Evolutionary conservation across 2,888 invertebrate genomes (phyloP).

Genomic region (Sepiola atlantica): DNA sequence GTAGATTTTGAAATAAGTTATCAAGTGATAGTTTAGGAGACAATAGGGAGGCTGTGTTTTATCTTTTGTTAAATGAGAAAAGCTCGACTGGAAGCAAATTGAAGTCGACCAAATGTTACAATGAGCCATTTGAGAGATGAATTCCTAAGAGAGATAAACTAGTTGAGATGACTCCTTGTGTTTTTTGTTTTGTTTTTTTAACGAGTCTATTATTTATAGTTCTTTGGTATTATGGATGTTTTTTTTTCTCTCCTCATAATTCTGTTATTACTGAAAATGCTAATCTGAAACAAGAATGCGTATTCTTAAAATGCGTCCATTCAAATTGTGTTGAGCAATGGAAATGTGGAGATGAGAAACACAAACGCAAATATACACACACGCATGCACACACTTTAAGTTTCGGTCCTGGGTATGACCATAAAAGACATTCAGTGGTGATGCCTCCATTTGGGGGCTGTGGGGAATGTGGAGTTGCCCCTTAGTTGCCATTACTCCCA

Average conservation of each 20-base stretch:
- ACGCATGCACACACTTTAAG: no score
- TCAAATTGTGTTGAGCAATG: no score
- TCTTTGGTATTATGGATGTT: neutral
- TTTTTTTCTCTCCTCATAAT: neutral
- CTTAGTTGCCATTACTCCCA: no score
- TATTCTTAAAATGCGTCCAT: no score
- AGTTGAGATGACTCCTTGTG: neutral
- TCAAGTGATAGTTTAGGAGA: neutral
- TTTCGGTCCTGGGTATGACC: no score
- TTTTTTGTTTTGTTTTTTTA: neutral
- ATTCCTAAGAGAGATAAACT: neutral
- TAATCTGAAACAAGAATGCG: neutral
- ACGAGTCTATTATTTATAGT: neutral
- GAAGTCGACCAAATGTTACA: neutral
- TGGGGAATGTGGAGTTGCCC: no score
- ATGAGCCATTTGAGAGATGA: neutral
- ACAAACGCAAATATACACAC: no score
- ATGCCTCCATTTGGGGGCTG: no score
- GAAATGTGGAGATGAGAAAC: no score
- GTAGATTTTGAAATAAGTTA: no score
- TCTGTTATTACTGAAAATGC: neutral
- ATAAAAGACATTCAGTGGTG: no score
- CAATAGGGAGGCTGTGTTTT: neutral
- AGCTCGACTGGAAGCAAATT: neutral
- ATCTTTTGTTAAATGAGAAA: neutral